These are phyloP conservation scores for Ciona savignyi DNA, from an alignment of 23 tunicate genomes.

Conservation along the genomic window DNA sequence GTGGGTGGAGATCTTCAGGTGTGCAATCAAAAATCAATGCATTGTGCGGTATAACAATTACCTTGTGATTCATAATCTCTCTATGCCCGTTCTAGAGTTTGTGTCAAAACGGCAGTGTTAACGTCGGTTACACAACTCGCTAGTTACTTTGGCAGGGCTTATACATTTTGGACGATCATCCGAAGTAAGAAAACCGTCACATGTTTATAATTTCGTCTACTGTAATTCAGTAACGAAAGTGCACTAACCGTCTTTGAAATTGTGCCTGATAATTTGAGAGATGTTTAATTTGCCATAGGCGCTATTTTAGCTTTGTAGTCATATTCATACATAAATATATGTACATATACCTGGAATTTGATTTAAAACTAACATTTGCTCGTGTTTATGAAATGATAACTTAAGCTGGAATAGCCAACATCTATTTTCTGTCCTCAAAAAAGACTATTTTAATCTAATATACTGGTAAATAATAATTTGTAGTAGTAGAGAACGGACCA, in stretches of 20 bases:
- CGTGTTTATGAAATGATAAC: too few relatives aligned
- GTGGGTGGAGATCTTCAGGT: slow-evolving; percentile 86
- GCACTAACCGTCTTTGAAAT: neutral
- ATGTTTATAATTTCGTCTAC: neutral
- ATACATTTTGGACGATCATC: neutral
- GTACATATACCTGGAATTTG: neutral
- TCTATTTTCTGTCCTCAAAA: too few relatives aligned
- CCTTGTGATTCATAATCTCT: slow-evolving; percentile 4
- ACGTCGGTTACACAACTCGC: too few relatives aligned
- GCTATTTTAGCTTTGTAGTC: neutral
- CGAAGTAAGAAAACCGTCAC: neutral
- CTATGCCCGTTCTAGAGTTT: too few relatives aligned
- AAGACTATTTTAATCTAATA: too few relatives aligned
- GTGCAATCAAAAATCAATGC: slow-evolving; percentile 74
- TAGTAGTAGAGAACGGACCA: too few relatives aligned
- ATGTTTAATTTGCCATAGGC: neutral
- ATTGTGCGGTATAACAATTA: slow-evolving; percentile 21
- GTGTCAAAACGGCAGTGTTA: too few relatives aligned
- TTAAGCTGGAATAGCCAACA: too few relatives aligned
- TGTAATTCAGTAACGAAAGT: neutral
- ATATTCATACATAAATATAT: too few relatives aligned
- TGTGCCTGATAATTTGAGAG: neutral
- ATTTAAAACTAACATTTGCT: too few relatives aligned
- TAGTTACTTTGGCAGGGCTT: neutral
- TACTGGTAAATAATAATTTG: too few relatives aligned